phyloP scores from a whole-genome alignment of 2,797 vertebrate species.

The Carapus acus region DNA sequence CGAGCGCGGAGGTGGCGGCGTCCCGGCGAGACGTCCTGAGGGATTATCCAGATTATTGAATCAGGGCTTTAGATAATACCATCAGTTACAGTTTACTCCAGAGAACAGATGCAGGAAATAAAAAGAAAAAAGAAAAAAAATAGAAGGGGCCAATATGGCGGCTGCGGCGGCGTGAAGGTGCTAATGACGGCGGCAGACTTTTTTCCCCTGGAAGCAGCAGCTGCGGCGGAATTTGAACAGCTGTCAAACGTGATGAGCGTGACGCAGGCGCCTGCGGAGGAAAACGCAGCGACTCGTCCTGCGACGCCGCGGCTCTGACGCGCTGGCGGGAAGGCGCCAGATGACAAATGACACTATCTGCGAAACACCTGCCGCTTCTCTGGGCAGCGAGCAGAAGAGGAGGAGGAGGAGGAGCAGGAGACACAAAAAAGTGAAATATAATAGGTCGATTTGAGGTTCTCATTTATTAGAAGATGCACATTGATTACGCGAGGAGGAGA shows the following conservation, averaged over 20 bases:
- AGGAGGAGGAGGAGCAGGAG: slow-evolving; percentile 29
- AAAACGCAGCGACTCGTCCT: slow-evolving; percentile 51
- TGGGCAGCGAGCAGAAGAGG: no score
- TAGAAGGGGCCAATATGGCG: slow-evolving; percentile 62
- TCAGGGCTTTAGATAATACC: slow-evolving; percentile 73
- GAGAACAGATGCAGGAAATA: slow-evolving; percentile 70
- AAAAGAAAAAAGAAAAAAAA: no score
- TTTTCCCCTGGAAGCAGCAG: slow-evolving; percentile 63
- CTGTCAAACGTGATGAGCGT: slow-evolving; percentile 70
- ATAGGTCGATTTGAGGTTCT: no score
- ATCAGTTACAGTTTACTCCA: slow-evolving; percentile 72
- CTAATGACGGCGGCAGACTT: slow-evolving; percentile 66
- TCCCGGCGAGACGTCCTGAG: slow-evolving; percentile 62
- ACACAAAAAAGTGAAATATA: slow-evolving; percentile 33
- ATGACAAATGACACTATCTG: slow-evolving; percentile 57
- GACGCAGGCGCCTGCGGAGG: slow-evolving; percentile 62
- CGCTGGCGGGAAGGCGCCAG: slow-evolving; percentile 36
- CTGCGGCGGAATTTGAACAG: slow-evolving; percentile 66
- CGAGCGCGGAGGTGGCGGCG: slow-evolving; percentile 65
- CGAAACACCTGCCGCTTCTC: slow-evolving; percentile 52
- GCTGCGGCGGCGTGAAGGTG: slow-evolving; percentile 59
- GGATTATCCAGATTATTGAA: slow-evolving; percentile 75
- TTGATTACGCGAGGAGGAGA: no score
- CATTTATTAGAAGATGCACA: no score
- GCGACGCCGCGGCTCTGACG: slow-evolving; percentile 57